Conservation (phyloP, 2,797 vertebrate species). For the Bradypodion ventrale region DNA sequence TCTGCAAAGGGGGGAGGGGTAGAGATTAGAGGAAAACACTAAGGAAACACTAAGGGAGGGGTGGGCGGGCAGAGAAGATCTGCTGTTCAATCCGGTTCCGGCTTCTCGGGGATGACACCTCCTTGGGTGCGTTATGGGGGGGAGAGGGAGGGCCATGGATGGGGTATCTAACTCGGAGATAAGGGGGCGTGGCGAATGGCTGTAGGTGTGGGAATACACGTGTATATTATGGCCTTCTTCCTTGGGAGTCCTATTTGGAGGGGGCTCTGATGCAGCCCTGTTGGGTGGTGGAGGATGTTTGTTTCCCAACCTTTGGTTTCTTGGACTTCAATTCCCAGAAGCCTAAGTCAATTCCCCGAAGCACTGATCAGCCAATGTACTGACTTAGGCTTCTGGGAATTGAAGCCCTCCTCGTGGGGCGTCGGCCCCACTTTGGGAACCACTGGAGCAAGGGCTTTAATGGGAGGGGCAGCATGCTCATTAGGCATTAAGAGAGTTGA, state of each 20-base stretch:
- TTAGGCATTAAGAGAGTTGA: neutral
- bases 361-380: too few relatives aligned
- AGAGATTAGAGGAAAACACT: constrained; percentile 6
- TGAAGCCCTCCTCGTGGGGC: too few relatives aligned
- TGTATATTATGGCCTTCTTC: neutral
- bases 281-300: too few relatives aligned
- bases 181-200: neutral
- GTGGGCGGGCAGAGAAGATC: neutral
- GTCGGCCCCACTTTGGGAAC: too few relatives aligned
- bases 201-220: constrained; percentile 2
- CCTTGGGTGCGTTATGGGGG: constrained; percentile 16
- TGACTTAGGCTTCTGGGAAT: too few relatives aligned
- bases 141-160: neutral
- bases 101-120: constrained; percentile 26
- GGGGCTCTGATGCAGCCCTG: too few relatives aligned
- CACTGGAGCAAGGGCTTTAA: too few relatives aligned
- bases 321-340: too few relatives aligned
- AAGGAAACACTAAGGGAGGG: neutral
- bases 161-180: neutral
- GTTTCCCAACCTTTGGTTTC: too few relatives aligned
- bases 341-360: too few relatives aligned
- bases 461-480: too few relatives aligned
- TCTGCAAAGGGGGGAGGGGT: neutral
- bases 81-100: neutral
- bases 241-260: too few relatives aligned